Evolutionary conservation across 2,888 invertebrate species (phyloP), one percentile per base, ranked within the genome.

Genomic region (Morpho helenor): DNA sequence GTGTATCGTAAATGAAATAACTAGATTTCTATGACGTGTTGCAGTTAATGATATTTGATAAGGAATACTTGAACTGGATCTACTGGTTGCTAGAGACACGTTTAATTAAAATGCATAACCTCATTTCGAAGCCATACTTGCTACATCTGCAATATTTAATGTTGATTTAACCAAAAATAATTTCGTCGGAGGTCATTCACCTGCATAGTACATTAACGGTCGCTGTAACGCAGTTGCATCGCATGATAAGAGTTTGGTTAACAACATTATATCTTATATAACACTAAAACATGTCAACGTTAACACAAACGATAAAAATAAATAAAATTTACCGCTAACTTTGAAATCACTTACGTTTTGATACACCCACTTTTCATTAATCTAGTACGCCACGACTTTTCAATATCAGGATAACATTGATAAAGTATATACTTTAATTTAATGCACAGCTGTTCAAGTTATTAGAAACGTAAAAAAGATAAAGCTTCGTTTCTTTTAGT

Each of bases 201-300:
- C 86, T 82, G 80, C 64, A 59, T 72, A 64, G 59, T 68, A 68
- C 3, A 73, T 62, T n/a, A 77, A 69, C 49, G 49, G 58, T 52
- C 69, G 73, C 68, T 72, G 77, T 55, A 75, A 65, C 56, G 77
- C 69, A 69, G 66, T 68, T 55, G 76, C 57, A 71, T 64, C 76
- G 47, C 77, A 68, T 68, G 68, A 71, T 62, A 79, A 72, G 60
- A 78, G 71, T 62, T 74, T 74, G 63, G 82, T 60, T 66, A 82
- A 69, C 70, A 81, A 63, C 81, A 83, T 86, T 68, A 64, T 80
- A 62, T 66, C 75, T 83, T 86, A 86, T 69, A 79, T 83, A 85
- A 84, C 73, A 71, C 66, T 59, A 68, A 69, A 69, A 67, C 68
- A 71, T 75, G 75, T 70, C 77, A 79, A 72, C 69, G 67, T 71